These are phyloP conservation scores for Uropetala carovei DNA, from an alignment of 2,888 invertebrate genomes.

Conservation along the genomic window DNA sequence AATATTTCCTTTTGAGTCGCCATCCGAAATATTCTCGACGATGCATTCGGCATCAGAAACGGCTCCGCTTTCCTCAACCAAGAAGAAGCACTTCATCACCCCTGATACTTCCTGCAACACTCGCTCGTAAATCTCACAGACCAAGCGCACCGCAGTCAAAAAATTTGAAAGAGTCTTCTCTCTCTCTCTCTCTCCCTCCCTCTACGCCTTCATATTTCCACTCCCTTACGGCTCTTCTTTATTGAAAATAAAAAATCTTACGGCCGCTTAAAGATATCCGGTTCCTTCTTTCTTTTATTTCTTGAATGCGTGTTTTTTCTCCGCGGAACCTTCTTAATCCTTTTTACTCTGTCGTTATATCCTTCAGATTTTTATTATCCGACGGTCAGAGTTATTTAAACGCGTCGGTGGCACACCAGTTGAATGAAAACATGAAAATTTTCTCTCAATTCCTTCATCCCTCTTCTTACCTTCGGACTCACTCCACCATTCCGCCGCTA, in stretches of 20 bases:
- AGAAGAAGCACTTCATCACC: neutral
- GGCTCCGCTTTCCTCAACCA: neutral
- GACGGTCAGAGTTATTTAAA: neutral
- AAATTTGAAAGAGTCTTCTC: neutral
- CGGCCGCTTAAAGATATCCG: neutral
- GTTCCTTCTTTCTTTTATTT: neutral
- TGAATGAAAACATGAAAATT: neutral
- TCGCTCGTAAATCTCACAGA: neutral
- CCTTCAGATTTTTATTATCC: constrained; percentile 12
- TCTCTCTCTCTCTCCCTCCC: neutral
- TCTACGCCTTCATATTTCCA: neutral
- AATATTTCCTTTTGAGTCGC: neutral
- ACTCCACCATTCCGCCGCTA: no score
- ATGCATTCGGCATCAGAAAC: neutral
- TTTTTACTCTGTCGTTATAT: neutral
- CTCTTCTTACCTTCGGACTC: no score
- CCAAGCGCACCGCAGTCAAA: neutral
- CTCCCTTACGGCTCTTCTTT: neutral
- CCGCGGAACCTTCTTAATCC: neutral
- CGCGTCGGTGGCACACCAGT: neutral
- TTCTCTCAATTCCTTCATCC: neutral
- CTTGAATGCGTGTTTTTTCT: neutral
- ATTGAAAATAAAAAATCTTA: neutral
- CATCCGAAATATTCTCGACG: neutral
- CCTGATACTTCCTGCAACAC: neutral